phyloP scores from a whole-genome alignment of 2,113 vertebrate genomes.

The Mola mola region DNA sequence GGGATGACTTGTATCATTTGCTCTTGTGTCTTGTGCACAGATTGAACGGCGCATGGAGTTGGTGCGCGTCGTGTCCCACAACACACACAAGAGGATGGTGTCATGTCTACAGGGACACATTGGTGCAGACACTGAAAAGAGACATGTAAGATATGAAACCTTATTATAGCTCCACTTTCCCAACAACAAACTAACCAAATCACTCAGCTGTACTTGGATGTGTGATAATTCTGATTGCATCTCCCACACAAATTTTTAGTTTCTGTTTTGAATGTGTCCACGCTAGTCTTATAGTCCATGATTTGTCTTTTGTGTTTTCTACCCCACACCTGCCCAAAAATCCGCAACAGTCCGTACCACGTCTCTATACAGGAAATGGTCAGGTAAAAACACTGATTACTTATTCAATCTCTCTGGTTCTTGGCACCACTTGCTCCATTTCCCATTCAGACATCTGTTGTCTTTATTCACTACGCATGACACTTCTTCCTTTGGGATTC shows the following conservation, averaged over 20 bases:
- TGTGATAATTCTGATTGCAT: background rate
- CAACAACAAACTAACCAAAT: background rate
- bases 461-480: conserved; percentile 65
- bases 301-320: conserved; percentile 62
- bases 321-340: conserved; percentile 54
- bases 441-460: conserved; percentile 58
- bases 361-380: conserved; percentile 83
- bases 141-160: conserved; percentile 85
- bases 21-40: conserved; percentile 68
- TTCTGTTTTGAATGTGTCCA: conserved; percentile 9
- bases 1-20: background rate
- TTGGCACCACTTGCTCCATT: conserved; percentile 43
- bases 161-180: background rate
- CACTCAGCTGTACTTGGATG: background rate
- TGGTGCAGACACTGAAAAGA: conserved; percentile 91
- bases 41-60: conserved; percentile 94
- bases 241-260: conserved; percentile 1
- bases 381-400: conserved; percentile 71
- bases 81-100: conserved; percentile 90
- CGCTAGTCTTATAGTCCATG: conserved; percentile 33
- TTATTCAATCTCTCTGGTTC: conserved; percentile 46
- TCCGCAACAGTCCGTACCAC: conserved; percentile 77
- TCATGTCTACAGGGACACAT: conserved; percentile 93
- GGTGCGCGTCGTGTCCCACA: conserved; percentile 92
- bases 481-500: conserved; percentile 40